Evolutionary conservation across 2,888 invertebrate genomes (phyloP).

Genomic region (Rhogogaster chlorosoma): DNA sequence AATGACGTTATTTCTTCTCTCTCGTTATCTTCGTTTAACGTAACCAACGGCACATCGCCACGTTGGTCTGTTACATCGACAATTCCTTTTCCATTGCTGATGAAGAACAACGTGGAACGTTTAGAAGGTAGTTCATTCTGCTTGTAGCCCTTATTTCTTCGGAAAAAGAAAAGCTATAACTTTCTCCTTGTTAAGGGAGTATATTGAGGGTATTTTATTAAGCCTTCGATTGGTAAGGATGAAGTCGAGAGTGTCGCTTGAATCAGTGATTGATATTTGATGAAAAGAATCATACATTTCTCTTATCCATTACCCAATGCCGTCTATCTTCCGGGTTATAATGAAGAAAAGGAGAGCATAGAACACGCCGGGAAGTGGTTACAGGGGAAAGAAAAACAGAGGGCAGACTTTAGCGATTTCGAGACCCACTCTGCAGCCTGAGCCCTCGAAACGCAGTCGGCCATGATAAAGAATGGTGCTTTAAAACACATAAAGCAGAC

Average conservation of each 20-base stretch:
- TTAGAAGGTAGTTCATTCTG: not conserved
- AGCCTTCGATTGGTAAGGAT: not conserved
- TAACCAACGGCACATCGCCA: not conserved
- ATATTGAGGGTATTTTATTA: not conserved
- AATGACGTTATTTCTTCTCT: not conserved
- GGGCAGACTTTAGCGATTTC: slow-evolving; percentile 28
- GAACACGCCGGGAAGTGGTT: not conserved
- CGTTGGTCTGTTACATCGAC: not conserved
- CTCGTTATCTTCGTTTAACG: not conserved
- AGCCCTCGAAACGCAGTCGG: slow-evolving; percentile 30
- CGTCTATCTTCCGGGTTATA: not conserved
- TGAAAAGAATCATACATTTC: not conserved
- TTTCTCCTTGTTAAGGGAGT: not conserved
- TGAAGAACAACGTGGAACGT: not conserved
- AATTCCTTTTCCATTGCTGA: not conserved
- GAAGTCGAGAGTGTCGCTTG: not conserved
- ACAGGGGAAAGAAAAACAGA: not conserved
- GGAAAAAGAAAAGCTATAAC: not conserved
- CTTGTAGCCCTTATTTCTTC: not conserved
- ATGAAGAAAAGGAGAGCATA: not conserved
- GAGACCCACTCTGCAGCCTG: slow-evolving; percentile 2
- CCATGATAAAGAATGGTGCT: slow-evolving; percentile 48
- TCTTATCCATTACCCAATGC: not conserved
- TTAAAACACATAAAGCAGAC: slow-evolving; percentile 43
- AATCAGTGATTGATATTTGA: not conserved